A percentile compares a stretch with the other conserved stretches of the same genome.
phyloP scores from a whole-genome alignment of 1,140 invertebrate genomes.

The Drosophila chauvacae region DNA sequence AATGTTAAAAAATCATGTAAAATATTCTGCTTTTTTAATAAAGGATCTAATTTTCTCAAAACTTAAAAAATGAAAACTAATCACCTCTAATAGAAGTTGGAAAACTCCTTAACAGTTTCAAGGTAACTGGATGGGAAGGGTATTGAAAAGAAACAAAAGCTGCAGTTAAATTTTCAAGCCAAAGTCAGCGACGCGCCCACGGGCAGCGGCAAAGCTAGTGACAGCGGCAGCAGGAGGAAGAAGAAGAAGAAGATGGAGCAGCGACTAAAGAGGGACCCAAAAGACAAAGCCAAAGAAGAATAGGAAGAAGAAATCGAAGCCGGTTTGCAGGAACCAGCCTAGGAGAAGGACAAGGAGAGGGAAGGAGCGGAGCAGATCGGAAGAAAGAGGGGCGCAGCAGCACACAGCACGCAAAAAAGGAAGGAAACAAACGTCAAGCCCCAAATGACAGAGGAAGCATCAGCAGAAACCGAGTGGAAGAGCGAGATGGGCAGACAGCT shows the following conservation, averaged over 20 bases:
- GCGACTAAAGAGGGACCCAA: slow-evolving; percentile 32
- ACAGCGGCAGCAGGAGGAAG: slow-evolving; percentile 4
- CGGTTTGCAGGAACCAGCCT: slow-evolving; percentile 77
- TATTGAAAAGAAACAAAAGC: slow-evolving; percentile 19
- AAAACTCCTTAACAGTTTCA: neutral
- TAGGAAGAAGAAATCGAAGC: slow-evolving; percentile 39
- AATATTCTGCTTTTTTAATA: neutral
- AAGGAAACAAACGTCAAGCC: slow-evolving; percentile 79
- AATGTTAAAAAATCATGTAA: neutral
- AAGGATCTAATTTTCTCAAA: neutral
- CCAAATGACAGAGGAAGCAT: slow-evolving; percentile 55
- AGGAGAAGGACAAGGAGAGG: slow-evolving; percentile 13
- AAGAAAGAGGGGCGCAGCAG: slow-evolving; percentile 17
- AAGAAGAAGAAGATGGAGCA: slow-evolving; percentile 22
- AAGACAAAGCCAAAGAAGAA: slow-evolving; percentile 25
- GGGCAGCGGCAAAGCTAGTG: slow-evolving; percentile 47
- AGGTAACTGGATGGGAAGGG: neutral
- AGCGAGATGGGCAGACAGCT: slow-evolving; percentile 38
- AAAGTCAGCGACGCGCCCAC: slow-evolving; percentile 70
- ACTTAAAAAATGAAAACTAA: neutral
- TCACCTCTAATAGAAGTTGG: neutral
- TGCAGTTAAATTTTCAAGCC: slow-evolving; percentile 47
- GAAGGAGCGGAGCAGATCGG: neutral
- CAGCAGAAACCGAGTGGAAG: slow-evolving; percentile 4
- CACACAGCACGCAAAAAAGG: slow-evolving; percentile 65